These are phyloP conservation scores for Podarcis lilfordi DNA, from an alignment of 2,797 vertebrate species.

Conservation along the genomic window DNA sequence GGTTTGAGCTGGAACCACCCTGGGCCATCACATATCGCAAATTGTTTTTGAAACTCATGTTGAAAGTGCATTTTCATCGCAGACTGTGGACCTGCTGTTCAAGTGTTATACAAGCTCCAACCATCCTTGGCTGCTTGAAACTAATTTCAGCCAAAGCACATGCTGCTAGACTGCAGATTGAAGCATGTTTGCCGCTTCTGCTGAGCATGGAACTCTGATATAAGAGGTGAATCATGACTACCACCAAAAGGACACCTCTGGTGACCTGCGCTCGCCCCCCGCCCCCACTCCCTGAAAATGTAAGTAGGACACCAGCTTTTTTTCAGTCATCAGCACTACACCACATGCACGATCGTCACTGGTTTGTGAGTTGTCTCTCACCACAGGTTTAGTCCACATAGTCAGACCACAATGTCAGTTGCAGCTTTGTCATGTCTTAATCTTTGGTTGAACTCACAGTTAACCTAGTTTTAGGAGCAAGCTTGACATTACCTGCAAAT, in stretches of 20 bases:
- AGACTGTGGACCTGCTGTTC: background rate
- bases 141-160: background rate
- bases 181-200: background rate
- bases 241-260: background rate
- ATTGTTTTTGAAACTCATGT: background rate
- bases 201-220: background rate
- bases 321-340: slow-evolving; percentile 47
- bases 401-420: slow-evolving; percentile 20
- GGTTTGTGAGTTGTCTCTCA: slow-evolving; percentile 42
- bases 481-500: background rate
- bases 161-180: background rate
- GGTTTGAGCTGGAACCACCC: background rate
- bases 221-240: background rate
- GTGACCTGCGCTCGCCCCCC: background rate
- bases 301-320: slow-evolving; percentile 68
- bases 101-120: background rate
- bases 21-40: background rate
- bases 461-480: slow-evolving; percentile 42
- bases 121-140: background rate
- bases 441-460: slow-evolving; percentile 11
- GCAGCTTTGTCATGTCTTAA: background rate
- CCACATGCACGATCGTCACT: background rate
- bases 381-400: slow-evolving; percentile 28
- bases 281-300: slow-evolving; percentile 10
- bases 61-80: background rate